Evolutionary conservation across 2,797 vertebrate species (phyloP), one percentile per base, ranked within the genome.

Genomic region (Amphiprion clarkii): DNA sequence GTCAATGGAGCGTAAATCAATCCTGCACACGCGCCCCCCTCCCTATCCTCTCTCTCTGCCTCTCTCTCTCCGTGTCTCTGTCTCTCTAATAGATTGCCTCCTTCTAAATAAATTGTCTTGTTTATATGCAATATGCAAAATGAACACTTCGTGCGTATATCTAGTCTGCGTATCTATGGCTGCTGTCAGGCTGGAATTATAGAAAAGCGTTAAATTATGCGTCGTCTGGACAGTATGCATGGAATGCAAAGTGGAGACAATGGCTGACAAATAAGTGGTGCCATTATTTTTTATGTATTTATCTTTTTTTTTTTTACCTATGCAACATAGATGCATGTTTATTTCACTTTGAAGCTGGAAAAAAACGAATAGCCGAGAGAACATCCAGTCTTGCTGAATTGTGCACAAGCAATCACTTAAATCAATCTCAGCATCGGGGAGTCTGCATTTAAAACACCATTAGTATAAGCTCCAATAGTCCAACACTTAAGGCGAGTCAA

Each of bases 1-100:
- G 95, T 96, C 97, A 96, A 95, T 94, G 95, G 91, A 91, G 94
- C 96, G 95, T 98, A 96, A 97, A 98, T 98, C 97, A 97, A 95
- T 91, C 94, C 89, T 92, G 92, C 92, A 89, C 94, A 83, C 94
- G 59, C 83, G 87, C 90, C 92, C 94, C 93, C 93, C 94, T 52
- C 67, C 51, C 95, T 91, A 92, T 89, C 23, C 16, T 33, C 65
- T 29, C 21, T 17, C 33, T 21, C 51, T 9, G 59, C 10, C 55
- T 19, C 74, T 44, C 56, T 27, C 49, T 19, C 36, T 25, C 17
- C 6, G 16, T 17, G 5, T 46, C 27, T 16, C 16, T 8, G 48
- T 39, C 67, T 19, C 48, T 49, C 48, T 78, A 89, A 87, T 82
- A 79, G 69, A 81, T 80, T 74, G 36, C 69, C 31, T 31, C 42